Evolutionary conservation across 1,140 invertebrate genomes (phyloP).

Genomic region (Helicoverpa armigera): DNA sequence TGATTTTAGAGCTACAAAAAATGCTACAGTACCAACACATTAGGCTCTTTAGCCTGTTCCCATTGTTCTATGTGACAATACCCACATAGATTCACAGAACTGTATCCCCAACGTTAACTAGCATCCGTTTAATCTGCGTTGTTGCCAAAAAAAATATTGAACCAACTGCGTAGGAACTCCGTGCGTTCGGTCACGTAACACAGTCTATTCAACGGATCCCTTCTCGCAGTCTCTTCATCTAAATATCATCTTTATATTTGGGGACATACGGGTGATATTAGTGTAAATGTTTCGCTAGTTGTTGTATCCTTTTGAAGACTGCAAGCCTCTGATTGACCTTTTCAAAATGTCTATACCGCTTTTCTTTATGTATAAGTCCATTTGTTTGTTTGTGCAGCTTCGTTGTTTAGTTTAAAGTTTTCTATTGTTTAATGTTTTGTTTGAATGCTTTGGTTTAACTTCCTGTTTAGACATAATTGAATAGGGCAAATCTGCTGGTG

Average conservation of each 20-base stretch:
- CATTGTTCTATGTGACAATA: too few relatives aligned
- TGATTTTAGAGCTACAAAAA: too few relatives aligned
- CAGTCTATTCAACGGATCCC: constrained; percentile 24
- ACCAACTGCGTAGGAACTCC: constrained; percentile 35
- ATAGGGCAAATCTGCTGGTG: not conserved
- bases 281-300: not conserved
- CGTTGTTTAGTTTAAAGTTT: not conserved
- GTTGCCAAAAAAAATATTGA: constrained; percentile 33
- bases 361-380: not conserved
- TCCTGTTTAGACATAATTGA: not conserved
- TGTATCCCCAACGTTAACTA: constrained; percentile 7
- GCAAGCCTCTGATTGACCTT: constrained; percentile 11
- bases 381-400: constrained; percentile 9
- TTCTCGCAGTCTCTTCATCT: not conserved
- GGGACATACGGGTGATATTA: not conserved
- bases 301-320: constrained; percentile 14
- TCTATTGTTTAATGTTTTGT: not conserved
- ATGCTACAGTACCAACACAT: too few relatives aligned
- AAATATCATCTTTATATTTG: constrained; percentile 8
- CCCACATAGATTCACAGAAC: not conserved
- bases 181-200: constrained; percentile 48
- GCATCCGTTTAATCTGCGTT: not conserved
- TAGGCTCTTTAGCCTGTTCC: too few relatives aligned
- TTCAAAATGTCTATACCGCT: constrained; percentile 11
- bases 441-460: not conserved